Conservation (phyloP, 2,113 vertebrate genomes). For the Petrocephalus zakoni region DNA sequence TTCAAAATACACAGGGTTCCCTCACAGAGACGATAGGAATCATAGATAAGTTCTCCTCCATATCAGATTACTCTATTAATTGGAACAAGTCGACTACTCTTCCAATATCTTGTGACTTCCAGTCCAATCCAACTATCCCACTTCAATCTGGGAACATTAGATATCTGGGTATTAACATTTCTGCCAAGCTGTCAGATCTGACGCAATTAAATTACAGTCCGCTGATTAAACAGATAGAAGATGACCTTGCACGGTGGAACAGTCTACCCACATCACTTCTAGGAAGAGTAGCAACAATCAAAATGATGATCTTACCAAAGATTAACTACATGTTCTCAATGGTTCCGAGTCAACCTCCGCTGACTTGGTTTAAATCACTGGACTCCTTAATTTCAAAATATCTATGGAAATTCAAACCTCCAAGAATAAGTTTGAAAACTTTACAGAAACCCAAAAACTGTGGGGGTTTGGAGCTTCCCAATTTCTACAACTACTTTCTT, state of each 20-base stretch:
- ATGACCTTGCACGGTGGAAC: background rate
- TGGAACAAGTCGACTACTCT: too few relatives aligned
- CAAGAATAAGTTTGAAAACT: conserved; percentile 1
- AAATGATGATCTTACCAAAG: background rate
- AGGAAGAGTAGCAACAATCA: too few relatives aligned
- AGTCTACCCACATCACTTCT: background rate
- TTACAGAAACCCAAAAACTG: background rate
- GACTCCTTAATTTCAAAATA: conserved; percentile 8
- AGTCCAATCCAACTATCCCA: too few relatives aligned
- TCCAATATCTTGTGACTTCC: too few relatives aligned
- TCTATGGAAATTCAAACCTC: too few relatives aligned
- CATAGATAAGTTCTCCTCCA: background rate
- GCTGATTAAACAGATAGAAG: too few relatives aligned
- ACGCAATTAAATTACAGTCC: too few relatives aligned
- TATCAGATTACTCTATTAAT: background rate
- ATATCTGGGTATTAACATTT: too few relatives aligned
- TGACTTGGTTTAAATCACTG: conserved; percentile 9
- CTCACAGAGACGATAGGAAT: background rate
- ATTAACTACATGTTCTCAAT: background rate
- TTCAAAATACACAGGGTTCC: too few relatives aligned
- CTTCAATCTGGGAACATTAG: too few relatives aligned
- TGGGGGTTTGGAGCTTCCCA: background rate
- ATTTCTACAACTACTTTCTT: background rate
- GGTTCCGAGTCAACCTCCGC: conserved; percentile 1
- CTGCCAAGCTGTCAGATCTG: too few relatives aligned